Base-by-base conservation (phyloP, 2,888 invertebrate species). In the Sipunculus nudus region DNA sequence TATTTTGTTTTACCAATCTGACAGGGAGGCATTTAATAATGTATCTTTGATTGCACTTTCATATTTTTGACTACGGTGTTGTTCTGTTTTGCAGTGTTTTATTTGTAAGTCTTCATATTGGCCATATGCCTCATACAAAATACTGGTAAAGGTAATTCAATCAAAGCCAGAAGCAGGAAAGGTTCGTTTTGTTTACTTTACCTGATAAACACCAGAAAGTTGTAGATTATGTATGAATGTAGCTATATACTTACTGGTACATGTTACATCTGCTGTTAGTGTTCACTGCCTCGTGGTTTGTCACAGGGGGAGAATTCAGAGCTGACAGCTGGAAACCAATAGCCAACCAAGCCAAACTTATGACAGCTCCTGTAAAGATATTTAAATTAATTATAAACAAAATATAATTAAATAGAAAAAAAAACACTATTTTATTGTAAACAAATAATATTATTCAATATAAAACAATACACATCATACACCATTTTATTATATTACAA, bases 311-410 rank as follows among this genome's bases (percentile, higher is more conserved):
- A 16, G 81, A 72, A 59, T 79, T 52, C n/a, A 67, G 47, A 29
- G 74, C 72, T 32, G 78, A 71, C 35, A 84, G 45, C 53, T 77
- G 73, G 69, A 85, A 84, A 28, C 82, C 81, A 55, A 79, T 62
- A 13, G 76, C 82, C 45, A 84, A 69, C 53, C 80, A 55, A 1
- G 73, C 58, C 47, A 84, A 72, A 21, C 81, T 76, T 1, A 77
- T 38, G 16, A 75, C 70, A 21, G 80, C 80, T 49, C 80, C 81
- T 70, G 68, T 10, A 69, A 58, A 29, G 41, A 19, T 25, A 48
- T 32, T 13, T 21, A n/a, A 43, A 21, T 10, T 21, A 13, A 21
- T 43, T 10, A 10, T 19, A 10, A 19, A 10, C 19, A 43, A 19
- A 16, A 10, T 43, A 43, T 43, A 19, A 43, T 16, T 10, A 43